Conservation (phyloP, 2,113 vertebrate genomes). For the Syngnathus scovelli region DNA sequence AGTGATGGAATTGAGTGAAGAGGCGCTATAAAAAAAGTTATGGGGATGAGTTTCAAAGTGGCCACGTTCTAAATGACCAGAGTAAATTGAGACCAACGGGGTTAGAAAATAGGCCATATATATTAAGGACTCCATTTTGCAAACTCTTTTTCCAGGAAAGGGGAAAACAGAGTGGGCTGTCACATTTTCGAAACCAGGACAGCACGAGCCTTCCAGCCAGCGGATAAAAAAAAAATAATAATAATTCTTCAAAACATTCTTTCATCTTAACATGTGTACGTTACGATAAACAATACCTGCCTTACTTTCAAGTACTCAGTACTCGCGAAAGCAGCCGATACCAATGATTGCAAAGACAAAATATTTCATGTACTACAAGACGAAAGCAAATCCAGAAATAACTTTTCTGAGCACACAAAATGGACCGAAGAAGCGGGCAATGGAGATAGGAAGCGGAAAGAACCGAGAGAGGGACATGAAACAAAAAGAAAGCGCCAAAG, state of each 20-base stretch:
- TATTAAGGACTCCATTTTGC: conserved; percentile 57
- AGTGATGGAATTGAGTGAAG: conserved; percentile 15
- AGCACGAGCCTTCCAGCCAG: conserved; percentile 24
- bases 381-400: not conserved
- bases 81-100: conserved; percentile 64
- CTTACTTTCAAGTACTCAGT: too few relatives aligned
- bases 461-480: conserved; percentile 6
- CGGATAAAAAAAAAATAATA: not conserved
- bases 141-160: conserved; percentile 30
- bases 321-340: too few relatives aligned
- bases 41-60: conserved; percentile 55
- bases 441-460: conserved; percentile 18
- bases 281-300: too few relatives aligned
- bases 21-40: conserved; percentile 46
- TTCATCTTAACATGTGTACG: too few relatives aligned
- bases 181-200: conserved; percentile 67
- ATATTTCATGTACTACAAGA: too few relatives aligned
- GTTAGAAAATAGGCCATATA: conserved; percentile 70
- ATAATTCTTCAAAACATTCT: too few relatives aligned
- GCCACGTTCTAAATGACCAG: conserved; percentile 56
- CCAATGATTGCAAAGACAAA: too few relatives aligned
- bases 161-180: conserved; percentile 51
- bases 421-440: conserved; percentile 28
- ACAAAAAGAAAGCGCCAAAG: conserved; percentile 19
- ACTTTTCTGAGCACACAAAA: conserved; percentile 23